A percentile compares a stretch with the other conserved stretches of the same genome.
Evolutionary conservation across 2,113 vertebrate genomes (phyloP).

Genomic region (Tor tambroides): DNA sequence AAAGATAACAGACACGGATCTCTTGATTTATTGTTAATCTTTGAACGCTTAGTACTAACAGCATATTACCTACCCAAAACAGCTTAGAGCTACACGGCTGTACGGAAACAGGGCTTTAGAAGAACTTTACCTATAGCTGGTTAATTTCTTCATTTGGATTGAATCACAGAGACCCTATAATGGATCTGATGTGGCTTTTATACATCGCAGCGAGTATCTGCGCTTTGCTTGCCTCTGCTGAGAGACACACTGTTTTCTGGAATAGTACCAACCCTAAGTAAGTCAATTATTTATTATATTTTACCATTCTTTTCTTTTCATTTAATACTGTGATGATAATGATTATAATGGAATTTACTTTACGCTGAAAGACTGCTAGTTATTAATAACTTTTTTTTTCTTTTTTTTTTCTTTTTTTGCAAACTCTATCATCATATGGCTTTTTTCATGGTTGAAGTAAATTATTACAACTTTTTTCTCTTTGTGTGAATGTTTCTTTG

Average conservation of each 20-base stretch:
- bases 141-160: slow-evolving; percentile 41
- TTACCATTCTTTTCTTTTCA: not conserved
- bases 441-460: not conserved
- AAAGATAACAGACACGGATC: not conserved
- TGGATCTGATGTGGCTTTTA: slow-evolving; percentile 76
- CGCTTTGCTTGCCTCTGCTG: slow-evolving; percentile 70
- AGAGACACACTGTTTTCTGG: slow-evolving; percentile 81
- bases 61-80: not conserved
- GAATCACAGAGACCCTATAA: slow-evolving; percentile 63
- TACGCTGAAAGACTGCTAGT: not conserved
- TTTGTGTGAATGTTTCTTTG: not conserved
- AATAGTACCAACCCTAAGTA: slow-evolving; percentile 80
- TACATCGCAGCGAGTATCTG: slow-evolving; percentile 67
- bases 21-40: not conserved
- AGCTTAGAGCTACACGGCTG: not conserved
- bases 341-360: not conserved
- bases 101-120: slow-evolving; percentile 18
- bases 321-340: not conserved
- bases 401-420: not conserved
- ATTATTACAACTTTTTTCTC: not conserved
- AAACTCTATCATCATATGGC: not conserved
- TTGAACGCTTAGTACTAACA: not conserved
- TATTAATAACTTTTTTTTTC: not conserved
- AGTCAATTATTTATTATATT: slow-evolving; percentile 44
- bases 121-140: not conserved